Evolutionary conservation across 2,888 invertebrate species (phyloP), one percentile per base, ranked within the genome.

Genomic region (Idaea biselata): DNA sequence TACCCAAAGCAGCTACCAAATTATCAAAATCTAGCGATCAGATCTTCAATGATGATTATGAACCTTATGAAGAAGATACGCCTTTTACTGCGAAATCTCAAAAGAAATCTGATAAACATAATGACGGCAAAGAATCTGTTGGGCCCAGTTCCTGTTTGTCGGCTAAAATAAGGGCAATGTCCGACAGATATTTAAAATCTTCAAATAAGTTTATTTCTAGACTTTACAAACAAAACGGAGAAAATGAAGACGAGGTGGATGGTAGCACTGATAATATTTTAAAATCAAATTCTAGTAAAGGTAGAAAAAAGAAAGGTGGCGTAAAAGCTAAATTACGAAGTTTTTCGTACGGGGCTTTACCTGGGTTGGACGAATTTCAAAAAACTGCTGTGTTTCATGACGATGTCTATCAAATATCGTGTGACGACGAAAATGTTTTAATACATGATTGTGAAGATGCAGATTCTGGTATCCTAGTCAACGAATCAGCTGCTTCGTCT

Each of bases 381-480:
- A 93, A 93, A 77, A 89, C 86, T 78, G 94, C 95, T 1, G 88
- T 95, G 11, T 95, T 94, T 79, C 94, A 94, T 68, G 94, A 95
- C 71, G 94, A 94, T 56, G 87, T 91, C 16, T 89, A 92, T 69
- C 88, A 89, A 70, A 85, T 87, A 59, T 87, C 89, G 16, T 93
- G 91, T 75, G 92, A 93, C 66, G 93, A 93, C 75, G 93, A 94
- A 80, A 93, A 93, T 73, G 86, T 93, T 60, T 84, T 93, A 61
- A 88, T 94, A 73, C 93, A 94, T 74, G 94, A 94, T 73, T 93
- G 93, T 71, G 95, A 95, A 78, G 96, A 96, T 84, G 95, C 95
- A 65, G 96, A 96, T 82, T 96, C 96, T 32, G 96, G 96, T 55
- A 96, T 96, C 73, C 90, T 96, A 79, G 95, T 96, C 74, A 96